Conservation (phyloP, 1,140 invertebrate species). For the Saccostrea glomerata region DNA sequence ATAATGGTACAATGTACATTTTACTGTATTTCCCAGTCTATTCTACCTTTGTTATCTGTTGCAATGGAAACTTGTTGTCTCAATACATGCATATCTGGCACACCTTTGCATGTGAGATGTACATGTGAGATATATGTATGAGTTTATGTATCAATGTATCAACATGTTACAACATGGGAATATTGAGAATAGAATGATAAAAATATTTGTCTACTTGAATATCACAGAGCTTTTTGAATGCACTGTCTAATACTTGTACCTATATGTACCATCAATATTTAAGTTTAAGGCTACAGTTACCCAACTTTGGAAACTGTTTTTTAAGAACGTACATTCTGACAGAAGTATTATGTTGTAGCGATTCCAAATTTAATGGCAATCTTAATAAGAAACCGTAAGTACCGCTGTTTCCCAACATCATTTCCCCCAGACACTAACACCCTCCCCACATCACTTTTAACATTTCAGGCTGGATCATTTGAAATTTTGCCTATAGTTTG, state of each 20-base stretch:
- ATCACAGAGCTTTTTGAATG: too few species aligned
- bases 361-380: constrained; percentile 32
- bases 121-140: background rate
- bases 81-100: too few species aligned
- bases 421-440: background rate
- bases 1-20: too few species aligned
- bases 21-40: too few species aligned
- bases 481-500: background rate
- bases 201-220: too few species aligned
- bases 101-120: background rate
- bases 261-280: background rate
- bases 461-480: background rate
- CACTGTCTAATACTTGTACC: background rate
- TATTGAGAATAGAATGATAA: background rate
- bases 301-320: background rate
- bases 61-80: too few species aligned
- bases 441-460: background rate
- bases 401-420: background rate
- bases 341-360: constrained; percentile 20
- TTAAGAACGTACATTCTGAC: background rate
- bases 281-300: background rate
- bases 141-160: background rate
- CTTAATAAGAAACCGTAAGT: constrained; percentile 44
- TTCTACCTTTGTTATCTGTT: too few species aligned
- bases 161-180: background rate